Evolutionary conservation across 1,140 invertebrate species (phyloP), one percentile per base, ranked within the genome.

Genomic region (Leptopilina clavipes): DNA sequence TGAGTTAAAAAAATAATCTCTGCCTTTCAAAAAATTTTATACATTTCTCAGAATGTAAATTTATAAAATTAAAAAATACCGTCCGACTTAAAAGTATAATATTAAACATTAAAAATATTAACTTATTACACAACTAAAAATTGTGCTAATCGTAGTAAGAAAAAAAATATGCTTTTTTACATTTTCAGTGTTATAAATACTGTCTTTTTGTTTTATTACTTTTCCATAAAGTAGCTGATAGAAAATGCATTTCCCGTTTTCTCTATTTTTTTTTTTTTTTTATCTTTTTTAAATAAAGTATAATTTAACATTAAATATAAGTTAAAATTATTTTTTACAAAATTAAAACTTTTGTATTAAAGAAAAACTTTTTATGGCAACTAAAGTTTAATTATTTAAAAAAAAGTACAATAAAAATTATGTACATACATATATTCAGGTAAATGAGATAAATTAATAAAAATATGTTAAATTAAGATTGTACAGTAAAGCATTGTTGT

Each of bases 1-100:
- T 12, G 1, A 65, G 12, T 25, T 59, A 6, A 10, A 59, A 59
- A 12, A 22, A 1, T n/a, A 7, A n/a, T 14, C 11, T 65, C 12
- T 52, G 48, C 48, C 48, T 52, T 52, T 52, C 48, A 31, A n/a
- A n/a, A 65, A 65, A 14, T 65, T 65, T 25, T n/a, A 14, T 65
- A 31, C 59, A 31, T n/a, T 65, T 17, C 7, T 65, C 8, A 59
- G 3, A 59, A 59, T 59, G 1, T 11, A 59, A 59, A 59, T 11
- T 65, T 6, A 31, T 31, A 31, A 6, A 31, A 14, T 12, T n/a
- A 37, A 10, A 17, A 59, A 37, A 65, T n/a, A 65, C 59, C 59
- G 59, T 65, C 59, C 59, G 25, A 65, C 12, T 31, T 65, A n/a
- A 52, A 52, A 52, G 5, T n/a, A 8, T 52, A 52, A 17, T 52